Evolutionary conservation across 92 coral and sea anemone species (phyloP).

Genomic region (Siderastrea siderea): DNA sequence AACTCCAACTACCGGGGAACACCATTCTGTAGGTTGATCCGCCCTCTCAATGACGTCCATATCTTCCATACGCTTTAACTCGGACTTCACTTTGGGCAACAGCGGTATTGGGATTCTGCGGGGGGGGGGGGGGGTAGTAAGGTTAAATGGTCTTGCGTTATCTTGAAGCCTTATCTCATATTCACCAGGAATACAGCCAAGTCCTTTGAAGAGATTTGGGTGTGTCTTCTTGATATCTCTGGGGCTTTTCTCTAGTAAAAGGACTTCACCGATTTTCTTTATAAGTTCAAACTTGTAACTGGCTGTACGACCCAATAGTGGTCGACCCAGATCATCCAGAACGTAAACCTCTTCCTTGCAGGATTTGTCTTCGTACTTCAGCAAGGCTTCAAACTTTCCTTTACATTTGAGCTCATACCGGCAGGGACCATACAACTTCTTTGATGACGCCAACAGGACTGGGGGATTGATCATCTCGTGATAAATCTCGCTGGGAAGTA

Average conservation of each 20-base stretch:
- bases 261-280: neutral
- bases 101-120: neutral
- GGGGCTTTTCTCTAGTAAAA: neutral
- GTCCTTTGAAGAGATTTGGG: neutral
- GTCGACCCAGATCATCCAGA: neutral
- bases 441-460: neutral
- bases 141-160: neutral
- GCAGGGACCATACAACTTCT: neutral
- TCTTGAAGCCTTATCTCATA: neutral
- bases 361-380: neutral
- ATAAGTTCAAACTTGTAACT: neutral
- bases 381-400: neutral
- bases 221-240: neutral
- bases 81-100: neutral
- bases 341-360: neutral
- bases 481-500: neutral
- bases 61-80: constrained; percentile 45
- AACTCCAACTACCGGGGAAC: neutral
- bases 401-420: neutral
- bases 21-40: constrained; percentile 20
- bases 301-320: neutral
- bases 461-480: neutral
- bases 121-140: neutral
- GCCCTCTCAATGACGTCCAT: constrained; percentile 9
- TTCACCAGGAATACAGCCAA: neutral